Evolutionary conservation across 2,113 vertebrate species (phyloP).

Genomic region (Asarcornis scutulata): DNA sequence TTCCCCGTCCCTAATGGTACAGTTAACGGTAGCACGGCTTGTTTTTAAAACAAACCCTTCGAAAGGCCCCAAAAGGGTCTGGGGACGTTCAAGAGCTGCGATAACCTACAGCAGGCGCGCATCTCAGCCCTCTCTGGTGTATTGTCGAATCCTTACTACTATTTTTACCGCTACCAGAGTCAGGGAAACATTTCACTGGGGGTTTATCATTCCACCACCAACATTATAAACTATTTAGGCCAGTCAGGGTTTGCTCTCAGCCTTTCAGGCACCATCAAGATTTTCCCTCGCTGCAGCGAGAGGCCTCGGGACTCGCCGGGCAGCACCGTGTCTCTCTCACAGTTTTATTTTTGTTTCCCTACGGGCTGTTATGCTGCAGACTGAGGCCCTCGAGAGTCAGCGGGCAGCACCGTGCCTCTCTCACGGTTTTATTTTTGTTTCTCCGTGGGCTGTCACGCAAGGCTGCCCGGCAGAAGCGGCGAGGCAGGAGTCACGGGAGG

Average conservation of each 20-base stretch:
- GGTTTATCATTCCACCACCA: slow-evolving; percentile 62
- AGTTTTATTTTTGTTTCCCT: background rate
- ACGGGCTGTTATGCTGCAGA: background rate
- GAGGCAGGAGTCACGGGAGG: background rate
- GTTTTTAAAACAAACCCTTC: slow-evolving; percentile 58
- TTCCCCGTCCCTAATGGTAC: slow-evolving; percentile 20
- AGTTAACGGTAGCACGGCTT: background rate
- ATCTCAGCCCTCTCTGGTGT: slow-evolving; percentile 43
- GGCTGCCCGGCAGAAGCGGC: background rate
- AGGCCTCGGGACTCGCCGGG: background rate
- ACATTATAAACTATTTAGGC: slow-evolving; percentile 61
- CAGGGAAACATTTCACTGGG: slow-evolving; percentile 54
- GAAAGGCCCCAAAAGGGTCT: slow-evolving; percentile 37
- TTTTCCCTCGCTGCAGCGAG: background rate
- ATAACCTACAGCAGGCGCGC: slow-evolving; percentile 31
- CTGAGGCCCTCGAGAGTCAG: background rate
- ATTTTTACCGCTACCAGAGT: slow-evolving; percentile 46
- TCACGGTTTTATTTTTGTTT: background rate
- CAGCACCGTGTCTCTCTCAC: background rate
- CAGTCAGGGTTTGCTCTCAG: slow-evolving; percentile 36
- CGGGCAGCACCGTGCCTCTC: background rate
- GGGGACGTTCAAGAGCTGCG: slow-evolving; percentile 6
- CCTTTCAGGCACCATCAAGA: slow-evolving; percentile 43
- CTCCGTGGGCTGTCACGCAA: background rate
- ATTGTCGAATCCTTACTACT: slow-evolving; percentile 16